A percentile compares a stretch with the other conserved stretches of the same genome.
These are phyloP conservation scores for Molorchus minor DNA, from an alignment of 2,888 invertebrate genomes.

Conservation along the genomic window DNA sequence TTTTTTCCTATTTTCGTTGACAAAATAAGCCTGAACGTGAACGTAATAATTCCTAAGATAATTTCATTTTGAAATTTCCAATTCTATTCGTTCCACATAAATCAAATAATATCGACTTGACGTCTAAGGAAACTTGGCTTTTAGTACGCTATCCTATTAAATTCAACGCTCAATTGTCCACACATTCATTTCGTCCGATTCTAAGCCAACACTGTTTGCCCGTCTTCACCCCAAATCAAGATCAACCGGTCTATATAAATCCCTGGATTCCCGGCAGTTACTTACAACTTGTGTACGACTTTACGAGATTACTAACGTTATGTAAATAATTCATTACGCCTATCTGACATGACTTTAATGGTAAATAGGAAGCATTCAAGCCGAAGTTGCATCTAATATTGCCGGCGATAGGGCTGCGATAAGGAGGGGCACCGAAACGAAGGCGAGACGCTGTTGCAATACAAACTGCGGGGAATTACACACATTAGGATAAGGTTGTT, in stretches of 20 bases:
- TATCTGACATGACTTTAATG: slow-evolving; percentile 19
- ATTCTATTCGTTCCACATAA: too few relatives aligned
- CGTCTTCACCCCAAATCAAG: not conserved
- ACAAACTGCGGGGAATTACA: not conserved
- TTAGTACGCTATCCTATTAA: too few relatives aligned
- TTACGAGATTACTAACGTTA: slow-evolving; percentile 9
- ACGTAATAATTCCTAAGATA: too few relatives aligned
- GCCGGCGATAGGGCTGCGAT: slow-evolving; percentile 9
- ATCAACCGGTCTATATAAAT: slow-evolving; percentile 4
- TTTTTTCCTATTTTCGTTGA: too few relatives aligned
- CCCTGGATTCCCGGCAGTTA: not conserved
- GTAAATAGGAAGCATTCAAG: slow-evolving; percentile 22
- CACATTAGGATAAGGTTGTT: not conserved
- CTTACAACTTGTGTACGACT: not conserved
- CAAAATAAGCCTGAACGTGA: too few relatives aligned
- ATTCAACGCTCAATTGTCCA: too few relatives aligned
- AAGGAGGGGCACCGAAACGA: slow-evolving; percentile 3
- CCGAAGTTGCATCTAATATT: slow-evolving; percentile 26
- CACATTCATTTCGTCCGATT: too few relatives aligned
- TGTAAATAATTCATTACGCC: slow-evolving; percentile 21
- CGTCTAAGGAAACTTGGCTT: too few relatives aligned
- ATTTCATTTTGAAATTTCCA: too few relatives aligned
- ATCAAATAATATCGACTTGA: too few relatives aligned
- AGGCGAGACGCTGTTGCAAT: not conserved
- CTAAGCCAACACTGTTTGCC: too few relatives aligned